Evolutionary conservation across 2,888 invertebrate species (phyloP).

Genomic region (Brassicogethes aeneus): DNA sequence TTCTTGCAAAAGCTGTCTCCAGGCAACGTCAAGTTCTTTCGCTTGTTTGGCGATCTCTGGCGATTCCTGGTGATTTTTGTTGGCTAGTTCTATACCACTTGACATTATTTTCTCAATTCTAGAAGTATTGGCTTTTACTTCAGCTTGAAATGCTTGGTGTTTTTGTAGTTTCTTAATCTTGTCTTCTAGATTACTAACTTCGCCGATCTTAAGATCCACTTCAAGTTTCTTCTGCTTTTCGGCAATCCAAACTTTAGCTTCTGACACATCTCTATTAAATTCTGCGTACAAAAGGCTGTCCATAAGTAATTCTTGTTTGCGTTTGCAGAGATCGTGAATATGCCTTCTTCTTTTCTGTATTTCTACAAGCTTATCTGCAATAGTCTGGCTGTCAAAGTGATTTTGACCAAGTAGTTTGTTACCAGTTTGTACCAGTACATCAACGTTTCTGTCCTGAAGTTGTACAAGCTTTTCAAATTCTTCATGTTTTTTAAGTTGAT

Average conservation of each 20-base stretch:
- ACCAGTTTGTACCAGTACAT: constrained; percentile 73
- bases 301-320: constrained; percentile 59
- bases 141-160: constrained; percentile 91
- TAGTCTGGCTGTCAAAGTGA: constrained; percentile 81
- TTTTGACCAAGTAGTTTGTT: constrained; percentile 79
- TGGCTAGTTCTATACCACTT: constrained; percentile 59
- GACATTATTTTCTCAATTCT: constrained; percentile 74
- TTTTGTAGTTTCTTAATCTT: constrained; percentile 93
- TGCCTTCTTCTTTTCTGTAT: constrained; percentile 63
- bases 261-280: constrained; percentile 85
- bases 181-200: constrained; percentile 74
- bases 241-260: constrained; percentile 84
- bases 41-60: constrained; percentile 62
- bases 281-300: constrained; percentile 78
- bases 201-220: constrained; percentile 64
- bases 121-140: constrained; percentile 78
- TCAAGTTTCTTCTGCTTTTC: constrained; percentile 85
- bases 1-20: constrained; percentile 69
- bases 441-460: constrained; percentile 82
- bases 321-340: constrained; percentile 58
- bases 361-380: constrained; percentile 64
- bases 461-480: constrained; percentile 87
- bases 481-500: constrained; percentile 85
- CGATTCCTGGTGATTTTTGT: constrained; percentile 62
- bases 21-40: constrained; percentile 59